Evolutionary conservation across 2,113 vertebrate species (phyloP), one percentile per base, ranked within the genome.

Genomic region (Heterotilapia buettikoferi): DNA sequence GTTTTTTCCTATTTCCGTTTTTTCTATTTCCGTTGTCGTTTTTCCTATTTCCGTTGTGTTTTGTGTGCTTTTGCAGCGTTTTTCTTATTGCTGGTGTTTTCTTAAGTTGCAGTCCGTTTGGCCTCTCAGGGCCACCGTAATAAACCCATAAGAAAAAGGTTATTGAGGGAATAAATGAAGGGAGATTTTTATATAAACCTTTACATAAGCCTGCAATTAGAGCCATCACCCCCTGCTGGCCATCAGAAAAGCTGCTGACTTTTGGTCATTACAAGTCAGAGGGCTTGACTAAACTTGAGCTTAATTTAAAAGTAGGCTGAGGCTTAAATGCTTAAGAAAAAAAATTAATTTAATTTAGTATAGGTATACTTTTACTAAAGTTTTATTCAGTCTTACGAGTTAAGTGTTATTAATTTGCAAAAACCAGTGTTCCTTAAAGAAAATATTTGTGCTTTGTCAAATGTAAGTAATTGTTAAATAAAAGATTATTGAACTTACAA

Each of bases 101-200:
- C 26, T 59, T 31, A 2, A 59, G 14, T 18, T 59, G 14, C 13
- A 59, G 13, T 59, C 26, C 1, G 0, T 29, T 59, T 59, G 24
- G 0, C 56, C 56, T 59, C 26, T 59, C 26, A 9, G 7, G 56
- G 56, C 0, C 56, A 59, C 14, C 5, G 0, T 2, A 61, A 2
- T 61, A 31, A 61, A 71, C 1, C n/a, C 3, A 24, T 16, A 13
- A 24, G 38, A 43, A 43, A 71, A 71, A 43, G n/a, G 66, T 38
- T 66, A 66, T 19, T 4, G 18, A 24, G n/a, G n/a, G 7, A 43
- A 43, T 43, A 43, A 43, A 71, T 45, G 12, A 45, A 71, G 5
- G 38, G n/a, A 43, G 66, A 68, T 68, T 40, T 68, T 14, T 40
- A 43, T 71, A 24, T 24, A 71, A 16, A 43, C 13, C 21, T 36